phyloP scores from a whole-genome alignment of 23 tunicate species.

The Styela clava region DNA sequence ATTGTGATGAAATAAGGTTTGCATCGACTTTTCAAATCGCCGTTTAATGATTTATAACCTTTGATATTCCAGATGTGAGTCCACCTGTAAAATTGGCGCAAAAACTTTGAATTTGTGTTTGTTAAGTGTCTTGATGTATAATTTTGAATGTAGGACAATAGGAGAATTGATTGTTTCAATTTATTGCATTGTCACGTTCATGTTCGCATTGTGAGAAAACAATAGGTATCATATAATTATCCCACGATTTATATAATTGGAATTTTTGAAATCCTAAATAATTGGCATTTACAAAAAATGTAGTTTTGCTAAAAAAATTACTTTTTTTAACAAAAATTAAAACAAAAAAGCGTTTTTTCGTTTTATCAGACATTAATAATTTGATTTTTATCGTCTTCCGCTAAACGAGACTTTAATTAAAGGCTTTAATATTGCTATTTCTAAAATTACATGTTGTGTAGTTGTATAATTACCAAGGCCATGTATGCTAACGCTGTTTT shows the following conservation, averaged over 20 bases:
- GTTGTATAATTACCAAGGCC: background rate
- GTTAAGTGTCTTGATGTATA: no score
- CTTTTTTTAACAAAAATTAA: no score
- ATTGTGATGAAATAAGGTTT: no score
- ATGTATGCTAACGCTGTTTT: background rate
- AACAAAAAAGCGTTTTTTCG: background rate
- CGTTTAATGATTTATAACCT: no score
- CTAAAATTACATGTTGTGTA: background rate
- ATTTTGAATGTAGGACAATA: background rate
- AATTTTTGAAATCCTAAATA: background rate
- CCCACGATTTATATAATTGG: background rate
- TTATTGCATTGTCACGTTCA: background rate
- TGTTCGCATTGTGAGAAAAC: background rate
- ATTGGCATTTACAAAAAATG: background rate
- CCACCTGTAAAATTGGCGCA: no score
- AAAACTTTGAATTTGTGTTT: no score
- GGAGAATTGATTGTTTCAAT: background rate
- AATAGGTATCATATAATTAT: background rate
- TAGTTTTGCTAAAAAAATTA: background rate
- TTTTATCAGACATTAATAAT: background rate
- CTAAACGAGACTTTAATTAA: background rate
- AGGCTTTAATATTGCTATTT: background rate
- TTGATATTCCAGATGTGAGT: no score
- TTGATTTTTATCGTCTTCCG: background rate
- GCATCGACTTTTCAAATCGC: no score